phyloP scores from a whole-genome alignment of 2,113 vertebrate genomes.

The Sus scrofa region T2T-Sscrofa CM000817.6:39820501-39821000 shows the following conservation, averaged over 20 bases:
- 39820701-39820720: neutral
- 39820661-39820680: neutral
- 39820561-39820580: neutral
- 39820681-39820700: neutral
- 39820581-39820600: neutral
- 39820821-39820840: slow-evolving; percentile 57
- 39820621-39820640: neutral
- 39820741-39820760: slow-evolving; percentile 32
- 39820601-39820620: neutral
- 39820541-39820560: neutral
- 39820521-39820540: neutral
- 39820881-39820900: neutral
- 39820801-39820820: slow-evolving; percentile 68
- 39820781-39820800: slow-evolving; percentile 46
- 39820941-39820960: neutral
- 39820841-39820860: neutral
- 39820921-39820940: neutral
- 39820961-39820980: accelerated
- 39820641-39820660: neutral
- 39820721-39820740: slow-evolving; percentile 52
- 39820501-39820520: neutral
- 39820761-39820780: slow-evolving; percentile 49
- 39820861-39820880: slow-evolving; percentile 59
- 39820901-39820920: neutral
- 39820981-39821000: no score